Percentiles rank a stretch among this genome's conserved stretches.
Conservation (phyloP, 2,888 invertebrate genomes). For the Apamea monoglypha region DNA sequence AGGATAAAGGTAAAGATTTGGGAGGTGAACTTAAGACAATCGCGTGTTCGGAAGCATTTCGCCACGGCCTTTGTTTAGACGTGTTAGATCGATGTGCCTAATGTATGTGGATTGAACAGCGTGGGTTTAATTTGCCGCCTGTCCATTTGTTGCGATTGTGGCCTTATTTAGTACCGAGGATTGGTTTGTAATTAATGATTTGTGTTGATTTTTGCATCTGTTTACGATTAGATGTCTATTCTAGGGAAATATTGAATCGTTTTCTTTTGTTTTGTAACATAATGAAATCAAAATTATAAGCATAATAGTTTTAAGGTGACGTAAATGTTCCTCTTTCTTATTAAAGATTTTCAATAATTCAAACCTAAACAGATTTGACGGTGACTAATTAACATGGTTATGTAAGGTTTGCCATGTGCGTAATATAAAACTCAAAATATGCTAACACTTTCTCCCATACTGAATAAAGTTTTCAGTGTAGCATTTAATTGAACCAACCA, state of each 20-base stretch:
- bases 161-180: conserved; percentile 84
- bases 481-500: conserved; percentile 33
- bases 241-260: background rate
- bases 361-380: background rate
- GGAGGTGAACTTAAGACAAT: conserved; percentile 80
- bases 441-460: background rate
- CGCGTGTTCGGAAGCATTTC: conserved; percentile 86
- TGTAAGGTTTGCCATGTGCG: background rate
- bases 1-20: conserved; percentile 60
- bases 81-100: conserved; percentile 88
- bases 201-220: conserved; percentile 58
- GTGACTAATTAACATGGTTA: background rate
- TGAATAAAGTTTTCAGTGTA: conserved; percentile 4
- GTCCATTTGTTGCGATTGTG: conserved; percentile 89
- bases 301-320: background rate
- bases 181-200: conserved; percentile 75
- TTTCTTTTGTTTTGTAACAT: conserved; percentile 1
- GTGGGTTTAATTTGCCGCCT: conserved; percentile 88
- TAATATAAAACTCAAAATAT: background rate
- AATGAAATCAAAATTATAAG: too few relatives aligned
- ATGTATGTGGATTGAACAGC: conserved; percentile 87
- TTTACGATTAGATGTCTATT: conserved; percentile 9
- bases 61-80: conserved; percentile 85
- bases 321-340: background rate
- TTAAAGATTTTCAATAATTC: background rate